Percentiles rank a stretch among this genome's conserved stretches.
phyloP scores from a whole-genome alignment of 2,888 invertebrate species.

The Pogonocherus hispidulus region DNA sequence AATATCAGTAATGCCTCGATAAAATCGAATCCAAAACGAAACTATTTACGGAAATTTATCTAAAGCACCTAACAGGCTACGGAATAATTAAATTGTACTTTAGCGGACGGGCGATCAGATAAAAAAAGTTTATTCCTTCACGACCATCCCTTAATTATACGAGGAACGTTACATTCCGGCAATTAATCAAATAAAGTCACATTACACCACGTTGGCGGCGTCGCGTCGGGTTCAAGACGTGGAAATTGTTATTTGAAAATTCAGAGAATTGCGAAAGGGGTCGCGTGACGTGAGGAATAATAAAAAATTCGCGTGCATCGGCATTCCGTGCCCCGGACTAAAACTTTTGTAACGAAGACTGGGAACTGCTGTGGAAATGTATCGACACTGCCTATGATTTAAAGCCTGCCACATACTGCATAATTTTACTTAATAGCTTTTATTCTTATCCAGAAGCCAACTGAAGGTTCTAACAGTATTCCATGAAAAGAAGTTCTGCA shows the following conservation, averaged over 20 bases:
- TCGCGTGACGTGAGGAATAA: constrained; percentile 35
- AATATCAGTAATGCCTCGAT: neutral
- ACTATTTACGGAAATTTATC: neutral
- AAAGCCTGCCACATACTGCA: too few species aligned
- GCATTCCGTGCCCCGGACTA: constrained; percentile 33
- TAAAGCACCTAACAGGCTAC: neutral
- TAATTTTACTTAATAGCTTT: too few species aligned
- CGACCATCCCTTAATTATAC: constrained; percentile 32
- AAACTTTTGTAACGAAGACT: constrained; percentile 32
- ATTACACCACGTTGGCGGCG: constrained; percentile 23
- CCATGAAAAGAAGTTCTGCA: too few species aligned
- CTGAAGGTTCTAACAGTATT: too few species aligned
- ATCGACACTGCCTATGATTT: constrained; percentile 30
- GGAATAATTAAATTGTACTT: constrained; percentile 31
- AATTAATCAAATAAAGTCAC: constrained; percentile 42
- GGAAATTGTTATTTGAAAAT: constrained; percentile 31
- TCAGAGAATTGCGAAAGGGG: constrained; percentile 31
- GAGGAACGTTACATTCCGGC: constrained; percentile 30
- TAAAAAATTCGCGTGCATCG: constrained; percentile 42
- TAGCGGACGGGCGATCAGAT: constrained; percentile 31
- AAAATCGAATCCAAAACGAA: neutral
- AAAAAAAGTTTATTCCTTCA: constrained; percentile 23
- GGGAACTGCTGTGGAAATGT: constrained; percentile 23
- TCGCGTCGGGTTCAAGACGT: constrained; percentile 10
- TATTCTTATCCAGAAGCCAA: too few species aligned